Percentiles rank a stretch among this genome's conserved stretches.
Conservation (phyloP, 1,140 invertebrate species). For the Pachyrhynchus sulphureomaculatus region DNA sequence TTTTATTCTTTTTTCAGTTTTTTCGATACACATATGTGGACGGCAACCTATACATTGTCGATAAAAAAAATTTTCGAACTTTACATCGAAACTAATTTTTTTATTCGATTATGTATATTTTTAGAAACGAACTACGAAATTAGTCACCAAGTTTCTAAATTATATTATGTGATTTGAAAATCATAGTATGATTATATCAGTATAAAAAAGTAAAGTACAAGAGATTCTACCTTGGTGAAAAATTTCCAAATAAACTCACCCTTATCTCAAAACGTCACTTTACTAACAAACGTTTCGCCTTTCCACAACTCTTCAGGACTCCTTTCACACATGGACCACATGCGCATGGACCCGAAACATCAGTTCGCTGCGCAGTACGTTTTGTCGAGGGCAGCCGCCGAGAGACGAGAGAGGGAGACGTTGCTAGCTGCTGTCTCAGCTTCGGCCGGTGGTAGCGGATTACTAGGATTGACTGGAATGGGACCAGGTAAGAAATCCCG, state of each 20-base stretch:
- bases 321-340: constrained; percentile 92
- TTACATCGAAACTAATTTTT: not conserved
- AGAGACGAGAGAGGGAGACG: constrained; percentile 79
- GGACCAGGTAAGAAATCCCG: constrained; percentile 46
- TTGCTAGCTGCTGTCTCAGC: constrained; percentile 68
- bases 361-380: constrained; percentile 94
- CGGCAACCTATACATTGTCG: constrained; percentile 8
- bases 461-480: constrained; percentile 47
- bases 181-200: too few relatives aligned
- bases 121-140: not conserved
- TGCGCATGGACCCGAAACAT: constrained; percentile 95
- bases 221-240: too few relatives aligned
- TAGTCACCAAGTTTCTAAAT: not conserved
- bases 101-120: not conserved
- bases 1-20: constrained; percentile 23
- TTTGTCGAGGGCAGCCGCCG: constrained; percentile 84
- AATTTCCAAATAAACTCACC: too few relatives aligned
- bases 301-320: constrained; percentile 62
- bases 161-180: too few relatives aligned
- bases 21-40: constrained; percentile 24
- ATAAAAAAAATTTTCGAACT: not conserved
- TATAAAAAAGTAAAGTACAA: too few relatives aligned
- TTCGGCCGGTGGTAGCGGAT: constrained; percentile 58
- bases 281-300: not conserved
- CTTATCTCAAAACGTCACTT: too few relatives aligned